These are phyloP conservation scores for Eustalomyia histrio DNA, from an alignment of 2,888 invertebrate genomes.

Conservation along the genomic window DNA sequence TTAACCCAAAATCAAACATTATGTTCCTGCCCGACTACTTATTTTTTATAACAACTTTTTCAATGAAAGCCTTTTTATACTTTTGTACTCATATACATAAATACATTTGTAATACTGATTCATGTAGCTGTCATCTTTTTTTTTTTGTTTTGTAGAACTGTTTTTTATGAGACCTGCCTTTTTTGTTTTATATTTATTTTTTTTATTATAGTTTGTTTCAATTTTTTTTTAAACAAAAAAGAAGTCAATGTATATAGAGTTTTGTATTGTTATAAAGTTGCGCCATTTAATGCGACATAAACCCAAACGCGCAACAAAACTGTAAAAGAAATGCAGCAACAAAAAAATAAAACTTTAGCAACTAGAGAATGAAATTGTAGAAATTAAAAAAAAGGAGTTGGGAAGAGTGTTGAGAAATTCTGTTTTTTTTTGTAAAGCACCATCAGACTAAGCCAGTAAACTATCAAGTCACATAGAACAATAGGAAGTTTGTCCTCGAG, in stretches of 20 bases:
- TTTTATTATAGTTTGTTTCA: not conserved
- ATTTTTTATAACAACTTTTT: too few species aligned
- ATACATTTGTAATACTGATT: slow-evolving; percentile 37
- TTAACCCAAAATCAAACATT: too few species aligned
- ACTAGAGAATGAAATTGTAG: slow-evolving; percentile 12
- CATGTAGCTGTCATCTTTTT: slow-evolving; percentile 43
- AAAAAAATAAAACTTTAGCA: slow-evolving; percentile 11
- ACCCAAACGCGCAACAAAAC: slow-evolving; percentile 47
- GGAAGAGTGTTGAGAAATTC: not conserved
- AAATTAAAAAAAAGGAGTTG: not conserved
- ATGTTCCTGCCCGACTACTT: too few species aligned
- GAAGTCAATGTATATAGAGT: slow-evolving; percentile 38
- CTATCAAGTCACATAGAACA: slow-evolving; percentile 51
- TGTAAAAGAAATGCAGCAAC: slow-evolving; percentile 28
- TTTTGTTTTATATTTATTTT: slow-evolving; percentile 9
- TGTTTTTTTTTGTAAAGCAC: not conserved
- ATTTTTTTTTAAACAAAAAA: slow-evolving; percentile 16
- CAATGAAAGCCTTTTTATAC: not conserved
- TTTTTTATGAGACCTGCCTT: slow-evolving; percentile 40
- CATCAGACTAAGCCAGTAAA: slow-evolving; percentile 31
- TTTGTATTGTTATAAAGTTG: slow-evolving; percentile 61
- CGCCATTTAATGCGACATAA: slow-evolving; percentile 64
- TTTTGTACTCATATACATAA: too few species aligned
- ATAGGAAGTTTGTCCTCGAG: slow-evolving; percentile 62
- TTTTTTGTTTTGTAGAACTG: slow-evolving; percentile 9